These are phyloP conservation scores for Lathamus discolor DNA, from an alignment of 2,113 vertebrate genomes.

Conservation along the genomic window DNA sequence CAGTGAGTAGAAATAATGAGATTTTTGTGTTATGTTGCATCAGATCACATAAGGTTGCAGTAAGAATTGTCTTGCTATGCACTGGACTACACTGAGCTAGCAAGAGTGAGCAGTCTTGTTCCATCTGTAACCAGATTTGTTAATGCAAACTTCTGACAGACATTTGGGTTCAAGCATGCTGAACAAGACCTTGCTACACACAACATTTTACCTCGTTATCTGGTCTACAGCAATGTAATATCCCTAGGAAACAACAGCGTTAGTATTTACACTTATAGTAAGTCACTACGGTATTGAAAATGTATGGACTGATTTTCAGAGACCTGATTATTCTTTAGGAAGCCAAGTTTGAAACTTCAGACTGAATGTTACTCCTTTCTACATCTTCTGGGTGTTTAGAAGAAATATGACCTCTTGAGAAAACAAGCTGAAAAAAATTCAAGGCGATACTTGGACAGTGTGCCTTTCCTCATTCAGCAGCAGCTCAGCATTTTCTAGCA, in stretches of 20 bases:
- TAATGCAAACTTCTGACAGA: not conserved
- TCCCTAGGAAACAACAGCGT: not conserved
- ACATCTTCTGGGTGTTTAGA: not conserved
- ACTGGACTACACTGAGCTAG: not conserved
- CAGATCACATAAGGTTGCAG: not conserved
- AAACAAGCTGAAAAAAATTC: not conserved
- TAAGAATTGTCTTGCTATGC: not conserved
- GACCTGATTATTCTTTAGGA: not conserved
- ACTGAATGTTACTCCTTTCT: not conserved
- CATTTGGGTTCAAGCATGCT: not conserved
- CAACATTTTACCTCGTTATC: not conserved
- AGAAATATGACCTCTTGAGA: not conserved
- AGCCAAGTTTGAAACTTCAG: not conserved
- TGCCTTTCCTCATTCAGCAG: not conserved
- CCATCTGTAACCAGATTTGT: not conserved
- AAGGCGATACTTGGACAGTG: not conserved
- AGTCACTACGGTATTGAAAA: not conserved
- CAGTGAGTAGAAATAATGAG: not conserved
- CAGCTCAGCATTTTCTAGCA: not conserved
- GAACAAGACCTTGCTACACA: not conserved
- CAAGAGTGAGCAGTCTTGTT: not conserved
- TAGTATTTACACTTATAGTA: not conserved
- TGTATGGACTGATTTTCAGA: not conserved
- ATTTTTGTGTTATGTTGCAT: not conserved
- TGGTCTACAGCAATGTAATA: not conserved